phyloP scores from a whole-genome alignment of 2,888 invertebrate genomes.

The Sepiola atlantica region DNA sequence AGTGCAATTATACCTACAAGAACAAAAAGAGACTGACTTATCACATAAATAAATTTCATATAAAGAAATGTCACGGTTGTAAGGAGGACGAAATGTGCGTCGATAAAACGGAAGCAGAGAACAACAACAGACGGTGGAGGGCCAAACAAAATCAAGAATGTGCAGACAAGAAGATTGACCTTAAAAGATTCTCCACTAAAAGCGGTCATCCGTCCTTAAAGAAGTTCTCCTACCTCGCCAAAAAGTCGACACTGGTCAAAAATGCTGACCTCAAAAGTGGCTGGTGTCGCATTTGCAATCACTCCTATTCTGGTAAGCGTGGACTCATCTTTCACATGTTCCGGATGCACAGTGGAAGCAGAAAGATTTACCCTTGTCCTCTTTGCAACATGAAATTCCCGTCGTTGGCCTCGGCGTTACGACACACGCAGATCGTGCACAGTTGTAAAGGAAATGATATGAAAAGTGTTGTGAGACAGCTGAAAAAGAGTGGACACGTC shows the following conservation, averaged over 20 bases:
- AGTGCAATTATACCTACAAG: background rate
- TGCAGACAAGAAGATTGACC: background rate
- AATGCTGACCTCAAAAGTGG: background rate
- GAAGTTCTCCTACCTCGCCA: background rate
- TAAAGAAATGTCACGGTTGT: background rate
- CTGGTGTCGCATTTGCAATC: background rate
- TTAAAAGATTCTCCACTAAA: background rate
- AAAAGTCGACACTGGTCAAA: background rate
- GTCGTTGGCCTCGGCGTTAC: background rate
- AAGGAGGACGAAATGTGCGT: background rate
- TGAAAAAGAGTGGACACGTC: background rate
- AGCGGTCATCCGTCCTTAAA: background rate
- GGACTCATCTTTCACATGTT: constrained; percentile 83
- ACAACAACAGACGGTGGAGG: background rate
- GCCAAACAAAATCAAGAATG: background rate
- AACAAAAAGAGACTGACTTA: background rate
- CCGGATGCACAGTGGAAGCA: constrained; percentile 83
- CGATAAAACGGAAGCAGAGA: background rate
- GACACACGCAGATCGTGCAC: background rate
- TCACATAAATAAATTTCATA: background rate
- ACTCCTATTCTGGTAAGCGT: background rate
- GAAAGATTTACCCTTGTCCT: constrained; percentile 85
- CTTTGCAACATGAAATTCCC: constrained; percentile 78
- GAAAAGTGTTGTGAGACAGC: background rate
- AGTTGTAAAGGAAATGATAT: background rate